Conservation (phyloP, 2,888 invertebrate genomes). For the Anthrax anthrax region DNA sequence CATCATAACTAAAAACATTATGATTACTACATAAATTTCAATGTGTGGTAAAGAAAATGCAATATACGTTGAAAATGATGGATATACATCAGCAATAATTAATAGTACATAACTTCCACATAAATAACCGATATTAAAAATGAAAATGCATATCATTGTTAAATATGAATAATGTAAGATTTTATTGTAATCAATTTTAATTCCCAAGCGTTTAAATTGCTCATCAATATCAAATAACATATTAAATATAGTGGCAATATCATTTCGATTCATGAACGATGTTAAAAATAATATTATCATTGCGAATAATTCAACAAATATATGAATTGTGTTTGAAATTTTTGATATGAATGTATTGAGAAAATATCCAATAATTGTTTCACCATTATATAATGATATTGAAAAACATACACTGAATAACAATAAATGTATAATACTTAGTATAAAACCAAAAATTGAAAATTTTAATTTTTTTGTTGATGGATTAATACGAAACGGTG, state of each 20-base stretch:
- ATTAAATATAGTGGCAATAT: no score
- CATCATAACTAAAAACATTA: no score
- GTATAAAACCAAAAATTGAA: conserved; percentile 24
- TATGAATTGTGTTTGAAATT: conserved; percentile 27
- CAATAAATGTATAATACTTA: conserved; percentile 20
- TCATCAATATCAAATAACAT: background rate
- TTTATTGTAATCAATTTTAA: background rate
- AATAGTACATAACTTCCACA: no score
- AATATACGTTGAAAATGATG: no score
- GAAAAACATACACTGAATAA: conserved; percentile 23
- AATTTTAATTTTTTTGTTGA: conserved; percentile 16
- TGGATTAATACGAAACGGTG: background rate
- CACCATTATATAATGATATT: conserved; percentile 21
- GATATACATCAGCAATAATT: no score
- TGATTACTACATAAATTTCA: no score
- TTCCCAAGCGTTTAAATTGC: background rate
- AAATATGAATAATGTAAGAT: background rate
- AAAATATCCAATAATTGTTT: conserved; percentile 28
- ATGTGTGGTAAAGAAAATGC: no score
- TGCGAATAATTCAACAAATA: conserved; percentile 25
- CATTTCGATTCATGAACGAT: no score
- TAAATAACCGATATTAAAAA: no score
- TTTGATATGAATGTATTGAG: conserved; percentile 27
- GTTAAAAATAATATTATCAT: conserved; percentile 25
- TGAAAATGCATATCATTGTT: no score